These are phyloP conservation scores for Urophycis tenuis DNA, from an alignment of 2,797 vertebrate genomes.

Conservation along the genomic window DNA sequence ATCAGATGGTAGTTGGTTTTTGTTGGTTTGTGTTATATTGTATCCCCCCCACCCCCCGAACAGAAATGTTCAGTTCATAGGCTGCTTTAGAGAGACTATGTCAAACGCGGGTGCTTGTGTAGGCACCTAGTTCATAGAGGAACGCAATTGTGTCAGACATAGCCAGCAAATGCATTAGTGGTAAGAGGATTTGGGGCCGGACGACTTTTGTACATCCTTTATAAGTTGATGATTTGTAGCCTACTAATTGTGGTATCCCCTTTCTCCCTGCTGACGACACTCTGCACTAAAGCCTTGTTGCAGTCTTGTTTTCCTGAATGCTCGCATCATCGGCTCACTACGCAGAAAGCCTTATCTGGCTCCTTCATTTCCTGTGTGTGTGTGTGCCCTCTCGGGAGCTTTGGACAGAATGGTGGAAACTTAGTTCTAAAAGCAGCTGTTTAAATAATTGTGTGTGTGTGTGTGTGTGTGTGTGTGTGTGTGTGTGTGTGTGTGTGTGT, in stretches of 20 bases:
- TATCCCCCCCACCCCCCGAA: too few relatives aligned
- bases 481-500: conserved; percentile 45
- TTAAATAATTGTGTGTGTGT: conserved; percentile 10
- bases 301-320: conserved; percentile 7
- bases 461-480: conserved; percentile 43
- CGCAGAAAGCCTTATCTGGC: conserved; percentile 62
- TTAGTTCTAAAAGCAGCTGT: too few relatives aligned
- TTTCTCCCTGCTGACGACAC: not conserved
- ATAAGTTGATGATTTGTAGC: not conserved
- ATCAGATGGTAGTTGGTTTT: too few relatives aligned
- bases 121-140: too few relatives aligned
- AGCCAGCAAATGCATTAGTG: not conserved
- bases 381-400: too few relatives aligned
- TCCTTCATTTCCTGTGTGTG: conserved; percentile 65
- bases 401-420: too few relatives aligned
- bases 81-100: too few relatives aligned
- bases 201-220: not conserved
- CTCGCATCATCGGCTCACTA: not conserved
- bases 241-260: not conserved
- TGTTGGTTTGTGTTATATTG: too few relatives aligned
- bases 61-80: too few relatives aligned
- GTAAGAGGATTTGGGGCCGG: not conserved
- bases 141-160: too few relatives aligned
- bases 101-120: too few relatives aligned
- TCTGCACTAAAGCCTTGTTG: conserved; percentile 7